Evolutionary conservation across 2,888 invertebrate species (phyloP).

Genomic region (Hemicrepidius hirtus): DNA sequence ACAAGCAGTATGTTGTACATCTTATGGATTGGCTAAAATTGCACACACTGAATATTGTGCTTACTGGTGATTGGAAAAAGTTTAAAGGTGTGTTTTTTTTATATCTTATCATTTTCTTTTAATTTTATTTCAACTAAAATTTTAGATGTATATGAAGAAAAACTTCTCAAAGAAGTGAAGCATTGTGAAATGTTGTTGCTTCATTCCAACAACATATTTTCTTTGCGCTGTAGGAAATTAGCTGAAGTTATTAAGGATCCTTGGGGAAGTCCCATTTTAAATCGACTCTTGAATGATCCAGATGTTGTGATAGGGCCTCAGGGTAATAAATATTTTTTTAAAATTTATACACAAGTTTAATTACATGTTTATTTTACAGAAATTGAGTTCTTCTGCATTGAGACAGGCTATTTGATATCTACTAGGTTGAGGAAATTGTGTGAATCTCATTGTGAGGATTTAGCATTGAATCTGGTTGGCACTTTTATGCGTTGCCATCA

Average conservation of each 20-base stretch:
- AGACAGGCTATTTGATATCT: constrained; percentile 76
- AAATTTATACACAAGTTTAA: background rate
- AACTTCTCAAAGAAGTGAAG: constrained; percentile 63
- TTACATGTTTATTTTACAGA: constrained; percentile 61
- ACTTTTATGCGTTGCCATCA: constrained; percentile 71
- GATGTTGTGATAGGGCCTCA: constrained; percentile 65
- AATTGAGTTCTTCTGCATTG: constrained; percentile 75
- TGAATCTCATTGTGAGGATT: constrained; percentile 78
- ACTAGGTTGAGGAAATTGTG: constrained; percentile 77
- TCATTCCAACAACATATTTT: constrained; percentile 65
- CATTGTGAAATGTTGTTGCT: constrained; percentile 65
- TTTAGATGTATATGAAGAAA: constrained; percentile 60
- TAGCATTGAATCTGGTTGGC: constrained; percentile 76
- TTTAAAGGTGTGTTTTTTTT: constrained; percentile 63
- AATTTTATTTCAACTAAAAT: constrained; percentile 34
- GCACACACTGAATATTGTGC: constrained; percentile 69
- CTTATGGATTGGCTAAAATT: constrained; percentile 70
- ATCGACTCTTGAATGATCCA: constrained; percentile 64
- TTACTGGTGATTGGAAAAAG: constrained; percentile 69
- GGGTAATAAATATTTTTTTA: constrained; percentile 62
- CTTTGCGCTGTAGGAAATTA: constrained; percentile 67
- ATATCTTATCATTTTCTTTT: background rate
- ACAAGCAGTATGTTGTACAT: constrained; percentile 66
- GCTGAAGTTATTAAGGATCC: constrained; percentile 69
- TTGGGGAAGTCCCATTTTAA: constrained; percentile 67